A percentile compares a stretch with the other conserved stretches of the same genome.
These are phyloP conservation scores for Drosophila lini DNA, from an alignment of 1,140 invertebrate species.

Conservation along the genomic window DNA sequence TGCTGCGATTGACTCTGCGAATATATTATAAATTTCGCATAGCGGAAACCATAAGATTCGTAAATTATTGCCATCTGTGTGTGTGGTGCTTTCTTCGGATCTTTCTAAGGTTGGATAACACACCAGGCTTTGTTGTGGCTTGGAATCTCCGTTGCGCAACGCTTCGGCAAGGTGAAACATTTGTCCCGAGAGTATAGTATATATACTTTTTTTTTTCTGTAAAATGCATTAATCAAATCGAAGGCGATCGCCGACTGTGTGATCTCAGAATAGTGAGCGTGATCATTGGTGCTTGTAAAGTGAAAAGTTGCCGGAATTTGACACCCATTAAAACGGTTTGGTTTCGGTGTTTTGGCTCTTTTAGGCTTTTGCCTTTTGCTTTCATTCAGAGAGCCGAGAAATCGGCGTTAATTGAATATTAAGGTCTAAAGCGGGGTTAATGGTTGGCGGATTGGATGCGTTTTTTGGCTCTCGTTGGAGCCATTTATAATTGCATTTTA, in stretches of 20 bases:
- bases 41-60: conserved; percentile 35
- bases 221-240: conserved; percentile 64
- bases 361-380: conserved; percentile 47
- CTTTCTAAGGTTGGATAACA: conserved; percentile 53
- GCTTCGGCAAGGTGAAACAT: conserved; percentile 31
- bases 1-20: conserved; percentile 21
- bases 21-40: conserved; percentile 57
- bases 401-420: conserved; percentile 64
- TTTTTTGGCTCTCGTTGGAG: conserved; percentile 6
- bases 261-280: conserved; percentile 47
- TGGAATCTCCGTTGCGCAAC: conserved; percentile 69
- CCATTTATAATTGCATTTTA: conserved; percentile 71
- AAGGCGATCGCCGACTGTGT: conserved; percentile 16
- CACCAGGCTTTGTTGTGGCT: conserved; percentile 17
- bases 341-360: conserved; percentile 31
- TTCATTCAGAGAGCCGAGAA: conserved; percentile 46
- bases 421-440: conserved; percentile 38
- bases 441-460: conserved; percentile 28
- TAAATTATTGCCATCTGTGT: conserved; percentile 27
- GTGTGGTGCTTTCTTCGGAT: conserved; percentile 59
- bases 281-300: conserved; percentile 45
- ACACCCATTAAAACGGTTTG: conserved; percentile 66
- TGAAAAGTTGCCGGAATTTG: conserved; percentile 68
- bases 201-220: neutral
- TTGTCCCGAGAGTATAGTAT: conserved; percentile 25